Evolutionary conservation across 2,888 invertebrate genomes (phyloP), one percentile per base, ranked within the genome.

Genomic region (Clepsis dumicolana): DNA sequence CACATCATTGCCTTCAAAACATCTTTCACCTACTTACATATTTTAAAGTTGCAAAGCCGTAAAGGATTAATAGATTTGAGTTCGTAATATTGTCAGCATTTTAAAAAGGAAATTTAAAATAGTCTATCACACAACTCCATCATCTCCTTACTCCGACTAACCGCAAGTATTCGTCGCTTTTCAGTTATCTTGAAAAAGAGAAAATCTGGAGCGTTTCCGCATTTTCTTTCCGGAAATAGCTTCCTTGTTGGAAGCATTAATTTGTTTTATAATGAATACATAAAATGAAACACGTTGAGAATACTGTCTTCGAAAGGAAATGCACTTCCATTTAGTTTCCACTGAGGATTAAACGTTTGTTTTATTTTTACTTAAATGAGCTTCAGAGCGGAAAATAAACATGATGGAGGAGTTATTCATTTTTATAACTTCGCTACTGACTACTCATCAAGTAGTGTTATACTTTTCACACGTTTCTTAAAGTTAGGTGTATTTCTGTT

Each of bases 211-310:
- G 12, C 32, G 16, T 32, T 54, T 54, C 61, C 54, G 32, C 24
- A 56, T 61, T 61, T 48, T 25, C n/a, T 41, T 16, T 44, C 16
- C 4, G 66, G 66, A 56, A 61, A 66, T 54, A 35, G 38, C 66
- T 50, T 21, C 60, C 10, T n/a, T 35, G 66, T 53, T 21, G 60
- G 41, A 16, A 41, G 32, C 54, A 56, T 66, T 66, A 32, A 61
- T 61, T 65, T 65, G 53, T 60, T 66, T 61, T 66, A 62, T 48
- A 66, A 66, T 48, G 44, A 66, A 66, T 66, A 21, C 25, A 66
- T 54, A 61, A 66, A 61, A 54, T 61, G 66, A 66, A 65, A 60
- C 61, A 66, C 66, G 32, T 14, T 29, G 38, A 38, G 16, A 38
- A 25, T 35, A 44, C 38, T 61, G 32, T 61, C 48, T 56, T 32